Conservation (phyloP, 2,113 vertebrate species). For the Murina feae region DNA sequence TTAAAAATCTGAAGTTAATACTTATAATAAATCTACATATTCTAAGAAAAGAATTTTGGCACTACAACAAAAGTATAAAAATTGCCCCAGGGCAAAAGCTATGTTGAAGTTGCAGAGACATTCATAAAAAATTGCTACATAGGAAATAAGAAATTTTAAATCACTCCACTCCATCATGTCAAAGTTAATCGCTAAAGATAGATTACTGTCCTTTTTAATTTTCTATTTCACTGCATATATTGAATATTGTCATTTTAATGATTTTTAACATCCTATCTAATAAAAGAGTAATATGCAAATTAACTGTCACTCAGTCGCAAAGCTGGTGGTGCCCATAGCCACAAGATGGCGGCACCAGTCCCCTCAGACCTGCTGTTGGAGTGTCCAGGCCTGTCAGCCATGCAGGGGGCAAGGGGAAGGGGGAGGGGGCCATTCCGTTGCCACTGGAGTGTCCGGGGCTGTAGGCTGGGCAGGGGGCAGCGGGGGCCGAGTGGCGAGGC, state of each 20-base stretch:
- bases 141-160: constrained; percentile 71
- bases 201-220: background rate
- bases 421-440: too few relatives aligned
- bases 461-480: too few relatives aligned
- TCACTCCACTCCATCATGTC: constrained; percentile 37
- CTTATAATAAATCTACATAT: background rate
- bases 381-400: too few relatives aligned
- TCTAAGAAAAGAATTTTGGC: constrained; percentile 27
- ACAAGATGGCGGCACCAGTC: too few relatives aligned
- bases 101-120: constrained; percentile 44
- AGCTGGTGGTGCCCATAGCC: too few relatives aligned
- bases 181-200: constrained; percentile 46
- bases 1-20: constrained; percentile 33
- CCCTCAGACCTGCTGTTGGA: too few relatives aligned
- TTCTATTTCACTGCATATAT: background rate
- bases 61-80: constrained; percentile 26
- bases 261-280: background rate
- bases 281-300: too few relatives aligned
- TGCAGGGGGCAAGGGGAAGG: too few relatives aligned
- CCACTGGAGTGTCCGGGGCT: too few relatives aligned
- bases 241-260: constrained; percentile 6
- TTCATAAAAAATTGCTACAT: constrained; percentile 42
- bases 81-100: background rate
- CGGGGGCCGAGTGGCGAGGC: too few relatives aligned
- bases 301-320: too few relatives aligned